Percentiles rank a stretch among this genome's conserved stretches.
Conservation (phyloP, 2,888 invertebrate species). For the Nymphalis polychloros region DNA sequence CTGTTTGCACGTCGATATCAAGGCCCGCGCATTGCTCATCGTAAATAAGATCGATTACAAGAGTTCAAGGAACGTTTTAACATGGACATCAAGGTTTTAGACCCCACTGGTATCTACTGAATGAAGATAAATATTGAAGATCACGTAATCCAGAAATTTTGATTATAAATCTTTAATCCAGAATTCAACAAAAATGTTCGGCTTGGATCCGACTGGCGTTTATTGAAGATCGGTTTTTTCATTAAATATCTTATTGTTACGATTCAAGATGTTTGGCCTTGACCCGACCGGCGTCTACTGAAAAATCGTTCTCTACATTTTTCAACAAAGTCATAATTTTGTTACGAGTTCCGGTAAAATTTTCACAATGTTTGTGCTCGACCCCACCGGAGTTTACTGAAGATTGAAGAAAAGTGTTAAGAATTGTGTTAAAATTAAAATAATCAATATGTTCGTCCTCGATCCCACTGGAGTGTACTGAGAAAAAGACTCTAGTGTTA, state of each 20-base stretch:
- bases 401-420: conserved; percentile 43
- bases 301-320: conserved; percentile 27
- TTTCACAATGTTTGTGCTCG: conserved; percentile 67
- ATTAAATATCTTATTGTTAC: conserved; percentile 18
- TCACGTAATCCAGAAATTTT: conserved; percentile 24
- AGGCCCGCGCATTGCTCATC: conserved; percentile 56
- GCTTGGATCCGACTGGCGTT: conserved; percentile 40
- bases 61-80: conserved; percentile 58
- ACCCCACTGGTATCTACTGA: conserved; percentile 77
- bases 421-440: conserved; percentile 44
- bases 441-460: conserved; percentile 69
- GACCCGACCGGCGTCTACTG: conserved; percentile 74
- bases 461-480: conserved; percentile 76
- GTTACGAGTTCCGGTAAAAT: conserved; percentile 33
- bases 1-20: conserved; percentile 62
- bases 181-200: conserved; percentile 37
- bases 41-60: conserved; percentile 76
- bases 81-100: conserved; percentile 76
- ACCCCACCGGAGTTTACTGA: conserved; percentile 75
- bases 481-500: conserved; percentile 47
- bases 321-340: conserved; percentile 23
- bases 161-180: conserved; percentile 19
- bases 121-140: conserved; percentile 41
- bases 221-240: conserved; percentile 33
- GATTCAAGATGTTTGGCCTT: conserved; percentile 49